These are phyloP conservation scores for Isaurus tuberculatus DNA, from an alignment of 92 coral and sea anemone genomes.

Conservation along the genomic window DNA sequence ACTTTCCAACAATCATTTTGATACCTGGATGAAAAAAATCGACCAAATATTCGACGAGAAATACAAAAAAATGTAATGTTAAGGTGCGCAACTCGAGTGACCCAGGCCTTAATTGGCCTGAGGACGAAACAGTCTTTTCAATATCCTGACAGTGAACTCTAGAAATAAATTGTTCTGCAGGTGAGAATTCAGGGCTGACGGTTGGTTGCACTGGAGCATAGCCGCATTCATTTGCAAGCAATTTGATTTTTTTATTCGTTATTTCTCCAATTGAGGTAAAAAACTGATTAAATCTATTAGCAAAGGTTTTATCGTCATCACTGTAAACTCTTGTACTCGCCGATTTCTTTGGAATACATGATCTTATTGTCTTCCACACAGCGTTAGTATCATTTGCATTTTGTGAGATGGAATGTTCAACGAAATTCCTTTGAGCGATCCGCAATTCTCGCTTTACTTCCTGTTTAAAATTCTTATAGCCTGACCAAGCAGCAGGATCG, in stretches of 20 bases:
- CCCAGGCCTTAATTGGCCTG: too few relatives aligned
- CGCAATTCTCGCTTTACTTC: conserved; percentile 56
- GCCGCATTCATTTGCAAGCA: conserved; percentile 34
- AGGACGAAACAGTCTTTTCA: too few relatives aligned
- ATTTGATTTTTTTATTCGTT: conserved; percentile 36
- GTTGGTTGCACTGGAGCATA: conserved; percentile 32
- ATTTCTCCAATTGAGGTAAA: conserved; percentile 50
- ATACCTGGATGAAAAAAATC: too few relatives aligned
- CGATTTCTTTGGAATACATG: conserved; percentile 61
- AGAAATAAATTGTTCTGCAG: too few relatives aligned
- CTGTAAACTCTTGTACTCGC: conserved; percentile 12
- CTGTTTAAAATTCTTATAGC: conserved; percentile 53
- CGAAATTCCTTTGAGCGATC: conserved; percentile 51
- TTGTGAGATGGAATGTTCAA: conserved; percentile 31
- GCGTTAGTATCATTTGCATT: conserved; percentile 58
- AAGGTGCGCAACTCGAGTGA: too few relatives aligned
- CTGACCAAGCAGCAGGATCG: conserved; percentile 54
- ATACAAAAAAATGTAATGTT: too few relatives aligned
- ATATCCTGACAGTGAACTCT: too few relatives aligned
- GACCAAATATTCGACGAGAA: too few relatives aligned
- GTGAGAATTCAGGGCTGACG: too few relatives aligned
- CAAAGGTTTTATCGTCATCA: conserved; percentile 42
- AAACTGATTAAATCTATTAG: conserved; percentile 7
- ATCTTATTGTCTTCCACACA: conserved; percentile 57
- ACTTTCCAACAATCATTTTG: too few relatives aligned